Evolutionary conservation across 2,888 invertebrate species (phyloP).

Genomic region (Cepaea hortensis): DNA sequence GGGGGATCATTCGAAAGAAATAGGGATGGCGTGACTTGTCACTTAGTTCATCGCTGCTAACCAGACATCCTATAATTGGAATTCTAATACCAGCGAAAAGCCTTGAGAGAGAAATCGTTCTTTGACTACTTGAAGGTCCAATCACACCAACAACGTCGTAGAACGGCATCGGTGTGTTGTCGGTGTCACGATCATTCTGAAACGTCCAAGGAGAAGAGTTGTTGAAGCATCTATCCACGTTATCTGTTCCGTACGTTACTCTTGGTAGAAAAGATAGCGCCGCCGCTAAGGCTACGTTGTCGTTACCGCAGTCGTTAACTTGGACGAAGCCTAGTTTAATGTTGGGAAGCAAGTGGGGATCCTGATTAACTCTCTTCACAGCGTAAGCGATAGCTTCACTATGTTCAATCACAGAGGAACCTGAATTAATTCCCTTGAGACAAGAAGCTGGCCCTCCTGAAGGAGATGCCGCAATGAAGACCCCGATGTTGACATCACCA

Average conservation of each 20-base stretch:
- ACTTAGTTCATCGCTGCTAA: slow-evolving; percentile 61
- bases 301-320: slow-evolving; percentile 16
- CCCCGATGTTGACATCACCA: slow-evolving; percentile 17
- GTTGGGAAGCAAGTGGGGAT: slow-evolving; percentile 8
- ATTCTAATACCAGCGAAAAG: slow-evolving; percentile 46
- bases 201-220: background rate
- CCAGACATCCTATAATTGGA: slow-evolving; percentile 54
- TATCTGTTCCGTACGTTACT: background rate
- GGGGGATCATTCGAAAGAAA: slow-evolving; percentile 65
- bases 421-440: background rate
- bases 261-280: slow-evolving; percentile 33
- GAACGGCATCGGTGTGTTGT: slow-evolving; percentile 20
- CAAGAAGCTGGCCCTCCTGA: background rate
- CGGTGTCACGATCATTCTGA: background rate
- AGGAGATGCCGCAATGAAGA: background rate
- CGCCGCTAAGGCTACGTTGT: slow-evolving; percentile 23
- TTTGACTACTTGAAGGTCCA: slow-evolving; percentile 56
- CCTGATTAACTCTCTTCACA: slow-evolving; percentile 15
- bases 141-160: slow-evolving; percentile 61
- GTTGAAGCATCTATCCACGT: background rate
- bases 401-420: slow-evolving; percentile 8
- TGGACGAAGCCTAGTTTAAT: slow-evolving; percentile 24
- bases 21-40: slow-evolving; percentile 60
- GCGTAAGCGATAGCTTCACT: slow-evolving; percentile 26
- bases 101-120: slow-evolving; percentile 57